phyloP scores from a whole-genome alignment of 2,888 invertebrate species.

The Esperia sulphurella region DNA sequence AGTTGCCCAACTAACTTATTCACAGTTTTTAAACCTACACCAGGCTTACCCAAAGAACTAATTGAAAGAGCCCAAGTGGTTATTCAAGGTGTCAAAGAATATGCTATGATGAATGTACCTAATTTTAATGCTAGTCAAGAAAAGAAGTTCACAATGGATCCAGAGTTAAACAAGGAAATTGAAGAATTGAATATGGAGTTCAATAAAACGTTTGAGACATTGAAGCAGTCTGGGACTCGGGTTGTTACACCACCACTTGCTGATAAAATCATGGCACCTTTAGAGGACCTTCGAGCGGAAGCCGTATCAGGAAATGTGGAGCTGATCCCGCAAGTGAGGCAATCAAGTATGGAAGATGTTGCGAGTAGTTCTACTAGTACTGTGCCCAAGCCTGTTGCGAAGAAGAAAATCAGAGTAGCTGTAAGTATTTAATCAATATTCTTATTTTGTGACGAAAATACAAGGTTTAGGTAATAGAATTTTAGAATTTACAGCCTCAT shows the following conservation, averaged over 20 bases:
- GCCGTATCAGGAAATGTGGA: not conserved
- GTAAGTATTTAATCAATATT: constrained; percentile 36
- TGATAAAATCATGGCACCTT: constrained; percentile 11
- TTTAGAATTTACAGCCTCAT: too few species aligned
- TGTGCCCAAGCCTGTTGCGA: constrained; percentile 56
- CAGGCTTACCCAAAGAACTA: constrained; percentile 57
- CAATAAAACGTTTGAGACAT: constrained; percentile 59
- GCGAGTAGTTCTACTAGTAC: not conserved
- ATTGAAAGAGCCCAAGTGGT: constrained; percentile 84
- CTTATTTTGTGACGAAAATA: too few species aligned
- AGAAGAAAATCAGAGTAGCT: constrained; percentile 60
- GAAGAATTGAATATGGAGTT: constrained; percentile 69
- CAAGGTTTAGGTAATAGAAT: too few species aligned
- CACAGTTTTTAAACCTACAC: constrained; percentile 39
- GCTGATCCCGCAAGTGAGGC: constrained; percentile 2
- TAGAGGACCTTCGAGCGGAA: not conserved
- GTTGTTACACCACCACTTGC: not conserved
- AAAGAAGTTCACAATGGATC: constrained; percentile 43
- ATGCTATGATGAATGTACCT: constrained; percentile 61
- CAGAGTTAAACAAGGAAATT: constrained; percentile 51
- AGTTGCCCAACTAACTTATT: constrained; percentile 53
- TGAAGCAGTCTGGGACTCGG: constrained; percentile 32
- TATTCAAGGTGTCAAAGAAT: constrained; percentile 83
- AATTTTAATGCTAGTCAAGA: constrained; percentile 43
- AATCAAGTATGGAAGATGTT: not conserved